A percentile compares a stretch with the other conserved stretches of the same genome.
These are phyloP conservation scores for Otus sunia DNA, from an alignment of 2,113 vertebrate species.

Conservation along the genomic window DNA sequence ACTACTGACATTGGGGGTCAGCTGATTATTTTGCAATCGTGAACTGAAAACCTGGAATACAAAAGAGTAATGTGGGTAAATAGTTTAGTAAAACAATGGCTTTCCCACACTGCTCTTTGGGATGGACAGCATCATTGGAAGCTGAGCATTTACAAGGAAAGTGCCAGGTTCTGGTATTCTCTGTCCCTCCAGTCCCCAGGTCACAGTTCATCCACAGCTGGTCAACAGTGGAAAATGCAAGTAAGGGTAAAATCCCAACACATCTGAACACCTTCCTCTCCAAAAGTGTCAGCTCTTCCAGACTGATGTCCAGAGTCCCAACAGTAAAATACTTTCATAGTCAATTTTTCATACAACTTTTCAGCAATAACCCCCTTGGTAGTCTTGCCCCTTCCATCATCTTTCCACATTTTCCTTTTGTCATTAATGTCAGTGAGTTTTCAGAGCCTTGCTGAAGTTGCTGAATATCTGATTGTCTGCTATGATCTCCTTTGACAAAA, in stretches of 20 bases:
- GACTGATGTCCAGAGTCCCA: background rate
- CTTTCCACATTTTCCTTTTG: background rate
- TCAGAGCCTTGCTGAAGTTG: background rate
- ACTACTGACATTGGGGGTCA: slow-evolving; percentile 33
- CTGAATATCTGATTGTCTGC: background rate
- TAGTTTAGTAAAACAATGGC: slow-evolving; percentile 59
- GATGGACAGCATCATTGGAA: background rate
- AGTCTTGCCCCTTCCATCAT: background rate
- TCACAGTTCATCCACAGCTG: background rate
- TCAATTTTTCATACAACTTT: background rate
- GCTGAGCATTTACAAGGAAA: slow-evolving; percentile 48
- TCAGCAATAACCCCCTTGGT: background rate
- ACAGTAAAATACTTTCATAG: background rate
- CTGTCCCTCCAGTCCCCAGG: slow-evolving; percentile 27
- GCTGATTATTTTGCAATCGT: slow-evolving; percentile 57
- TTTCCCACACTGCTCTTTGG: slow-evolving; percentile 38
- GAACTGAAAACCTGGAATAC: slow-evolving; percentile 42
- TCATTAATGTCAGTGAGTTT: background rate
- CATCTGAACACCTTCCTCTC: background rate
- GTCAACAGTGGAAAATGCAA: background rate
- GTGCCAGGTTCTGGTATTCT: slow-evolving; percentile 75
- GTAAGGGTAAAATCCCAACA: background rate
- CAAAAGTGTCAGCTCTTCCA: background rate
- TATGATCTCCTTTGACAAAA: background rate
- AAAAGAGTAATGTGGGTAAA: slow-evolving; percentile 58